Evolutionary conservation across 2,888 invertebrate species (phyloP).

Genomic region (Lordiphosa andalusiaca): DNA sequence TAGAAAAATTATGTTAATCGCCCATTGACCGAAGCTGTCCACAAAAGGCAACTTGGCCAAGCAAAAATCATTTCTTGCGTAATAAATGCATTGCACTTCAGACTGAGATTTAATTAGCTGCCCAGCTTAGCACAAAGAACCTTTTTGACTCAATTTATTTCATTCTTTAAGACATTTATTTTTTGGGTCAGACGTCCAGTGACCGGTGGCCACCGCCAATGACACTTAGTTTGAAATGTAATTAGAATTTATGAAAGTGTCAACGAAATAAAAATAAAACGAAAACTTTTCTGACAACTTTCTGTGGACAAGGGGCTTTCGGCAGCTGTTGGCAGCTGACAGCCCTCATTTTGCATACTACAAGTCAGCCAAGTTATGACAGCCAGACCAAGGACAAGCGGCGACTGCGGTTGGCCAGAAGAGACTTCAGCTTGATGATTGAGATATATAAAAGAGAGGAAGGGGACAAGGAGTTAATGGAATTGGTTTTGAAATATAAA

Average conservation of each 20-base stretch:
- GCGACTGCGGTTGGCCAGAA: too few relatives aligned
- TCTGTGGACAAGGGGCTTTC: neutral
- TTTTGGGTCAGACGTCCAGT: slow-evolving; percentile 5
- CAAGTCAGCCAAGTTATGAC: neutral
- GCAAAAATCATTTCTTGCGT: slow-evolving; percentile 40
- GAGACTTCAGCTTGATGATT: too few relatives aligned
- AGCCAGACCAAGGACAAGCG: neutral
- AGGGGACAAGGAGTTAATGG: too few relatives aligned
- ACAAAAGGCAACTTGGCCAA: slow-evolving; percentile 51
- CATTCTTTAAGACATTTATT: slow-evolving; percentile 31
- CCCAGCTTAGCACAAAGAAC: slow-evolving; percentile 10
- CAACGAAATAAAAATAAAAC: slow-evolving; percentile 25
- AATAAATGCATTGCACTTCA: slow-evolving; percentile 22
- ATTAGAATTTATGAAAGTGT: slow-evolving; percentile 18
- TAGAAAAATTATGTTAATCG: slow-evolving; percentile 62
- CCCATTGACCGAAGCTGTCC: slow-evolving; percentile 21
- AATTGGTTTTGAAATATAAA: too few relatives aligned
- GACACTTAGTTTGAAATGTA: slow-evolving; percentile 14
- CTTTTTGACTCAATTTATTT: slow-evolving; percentile 22
- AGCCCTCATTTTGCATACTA: neutral
- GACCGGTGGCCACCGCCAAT: slow-evolving; percentile 8
- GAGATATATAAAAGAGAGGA: too few relatives aligned
- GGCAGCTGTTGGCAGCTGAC: slow-evolving; percentile 10
- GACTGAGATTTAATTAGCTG: slow-evolving; percentile 49
- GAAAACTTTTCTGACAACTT: slow-evolving; percentile 7